Evolutionary conservation across 1,140 invertebrate species (phyloP).

Genomic region (Delia radicum): DNA sequence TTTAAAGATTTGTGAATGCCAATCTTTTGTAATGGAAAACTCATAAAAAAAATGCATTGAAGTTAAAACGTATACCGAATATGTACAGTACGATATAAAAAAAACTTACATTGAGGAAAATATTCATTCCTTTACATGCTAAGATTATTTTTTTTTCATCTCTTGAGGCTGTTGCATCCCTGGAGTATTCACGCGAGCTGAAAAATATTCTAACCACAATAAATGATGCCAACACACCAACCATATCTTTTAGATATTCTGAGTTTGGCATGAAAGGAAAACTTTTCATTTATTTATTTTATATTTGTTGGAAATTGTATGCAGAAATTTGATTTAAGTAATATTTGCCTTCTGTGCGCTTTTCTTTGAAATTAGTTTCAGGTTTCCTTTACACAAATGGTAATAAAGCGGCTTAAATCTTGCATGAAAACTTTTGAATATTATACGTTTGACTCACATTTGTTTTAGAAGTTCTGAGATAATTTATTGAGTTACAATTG

Average conservation of each 20-base stretch:
- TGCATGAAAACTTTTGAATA: constrained; percentile 22
- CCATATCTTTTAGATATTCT: not conserved
- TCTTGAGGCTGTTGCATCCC: constrained; percentile 22
- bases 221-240: not conserved
- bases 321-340: constrained; percentile 55
- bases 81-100: not conserved
- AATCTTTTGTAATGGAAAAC: not conserved
- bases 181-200: not conserved
- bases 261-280: not conserved
- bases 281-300: not conserved
- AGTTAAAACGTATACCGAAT: not conserved
- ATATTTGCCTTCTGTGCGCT: constrained; percentile 24
- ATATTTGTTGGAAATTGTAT: constrained; percentile 28
- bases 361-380: constrained; percentile 6
- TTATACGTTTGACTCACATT: not conserved
- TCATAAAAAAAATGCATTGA: not conserved
- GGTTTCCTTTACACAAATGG: not conserved
- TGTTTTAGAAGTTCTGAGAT: not conserved
- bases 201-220: constrained; percentile 11
- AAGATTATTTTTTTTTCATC: not conserved
- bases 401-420: constrained; percentile 25
- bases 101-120: not conserved
- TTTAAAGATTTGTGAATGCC: not conserved
- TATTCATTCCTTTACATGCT: not conserved
- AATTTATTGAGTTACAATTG: constrained; percentile 21